These are phyloP conservation scores for Thysanoteuthis rhombus DNA, from an alignment of 2,888 invertebrate genomes.

Conservation along the genomic window DNA sequence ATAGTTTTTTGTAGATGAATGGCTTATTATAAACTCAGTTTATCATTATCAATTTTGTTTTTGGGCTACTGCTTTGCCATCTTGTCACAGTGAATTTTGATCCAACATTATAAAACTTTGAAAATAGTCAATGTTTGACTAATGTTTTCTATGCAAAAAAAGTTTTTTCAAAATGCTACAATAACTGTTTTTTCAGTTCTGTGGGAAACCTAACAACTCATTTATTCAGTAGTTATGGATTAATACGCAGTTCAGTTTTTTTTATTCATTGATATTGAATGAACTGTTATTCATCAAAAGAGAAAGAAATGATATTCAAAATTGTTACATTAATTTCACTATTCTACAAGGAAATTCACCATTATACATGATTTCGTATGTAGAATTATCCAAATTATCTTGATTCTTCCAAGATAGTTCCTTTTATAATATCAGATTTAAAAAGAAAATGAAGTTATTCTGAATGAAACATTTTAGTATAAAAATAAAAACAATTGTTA, in stretches of 20 bases:
- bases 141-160: neutral
- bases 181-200: neutral
- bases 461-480: too few relatives aligned
- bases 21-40: neutral
- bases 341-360: too few relatives aligned
- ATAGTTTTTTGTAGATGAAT: neutral
- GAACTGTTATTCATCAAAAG: too few relatives aligned
- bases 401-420: too few relatives aligned
- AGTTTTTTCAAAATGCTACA: neutral
- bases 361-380: too few relatives aligned
- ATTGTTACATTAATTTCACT: too few relatives aligned
- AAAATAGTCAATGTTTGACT: neutral
- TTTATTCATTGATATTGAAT: neutral
- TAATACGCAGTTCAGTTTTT: neutral
- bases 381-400: too few relatives aligned
- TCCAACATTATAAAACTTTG: neutral
- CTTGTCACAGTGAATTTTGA: neutral
- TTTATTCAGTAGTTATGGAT: neutral
- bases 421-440: too few relatives aligned
- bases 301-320: too few relatives aligned
- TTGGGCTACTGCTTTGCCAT: neutral
- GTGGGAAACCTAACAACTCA: neutral
- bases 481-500: too few relatives aligned
- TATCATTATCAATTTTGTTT: neutral
- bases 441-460: too few relatives aligned